A percentile compares a stretch with the other conserved stretches of the same genome.
These are phyloP conservation scores for Serripes groenlandicus DNA, from an alignment of 2,888 invertebrate genomes.

Conservation along the genomic window DNA sequence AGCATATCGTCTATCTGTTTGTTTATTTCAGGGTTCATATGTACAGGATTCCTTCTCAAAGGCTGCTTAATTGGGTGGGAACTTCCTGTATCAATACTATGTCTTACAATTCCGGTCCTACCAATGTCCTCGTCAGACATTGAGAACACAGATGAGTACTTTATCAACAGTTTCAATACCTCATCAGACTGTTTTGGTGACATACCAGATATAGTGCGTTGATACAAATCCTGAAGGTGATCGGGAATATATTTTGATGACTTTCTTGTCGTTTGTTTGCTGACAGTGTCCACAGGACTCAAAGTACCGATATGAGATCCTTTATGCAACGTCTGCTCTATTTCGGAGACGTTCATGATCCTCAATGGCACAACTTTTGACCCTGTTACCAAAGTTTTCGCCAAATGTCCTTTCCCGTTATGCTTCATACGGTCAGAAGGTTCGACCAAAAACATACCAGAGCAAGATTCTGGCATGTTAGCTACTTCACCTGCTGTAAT, in stretches of 20 bases:
- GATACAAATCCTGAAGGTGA: constrained; percentile 5
- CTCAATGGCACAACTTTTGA: background rate
- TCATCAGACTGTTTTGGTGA: background rate
- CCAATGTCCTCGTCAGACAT: constrained; percentile 24
- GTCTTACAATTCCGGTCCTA: constrained; percentile 25
- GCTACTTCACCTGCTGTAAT: background rate
- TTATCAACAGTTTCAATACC: background rate
- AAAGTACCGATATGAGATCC: background rate
- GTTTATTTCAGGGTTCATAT: constrained; percentile 38
- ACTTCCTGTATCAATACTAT: constrained; percentile 6
- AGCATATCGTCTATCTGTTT: constrained; percentile 49
- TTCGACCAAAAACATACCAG: background rate
- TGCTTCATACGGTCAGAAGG: background rate
- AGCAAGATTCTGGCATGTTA: background rate
- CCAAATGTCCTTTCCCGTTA: background rate
- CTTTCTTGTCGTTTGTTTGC: background rate
- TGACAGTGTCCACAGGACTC: background rate
- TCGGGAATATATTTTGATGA: background rate
- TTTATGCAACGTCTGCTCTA: background rate
- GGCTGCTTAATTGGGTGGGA: constrained; percentile 34
- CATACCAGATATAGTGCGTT: constrained; percentile 8
- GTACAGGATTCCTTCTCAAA: constrained; percentile 36
- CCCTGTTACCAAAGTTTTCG: background rate
- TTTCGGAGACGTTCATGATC: background rate
- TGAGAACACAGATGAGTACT: constrained; percentile 16